Evolutionary conservation across 2,888 invertebrate genomes (phyloP).

Genomic region (Polia nebulosa): DNA sequence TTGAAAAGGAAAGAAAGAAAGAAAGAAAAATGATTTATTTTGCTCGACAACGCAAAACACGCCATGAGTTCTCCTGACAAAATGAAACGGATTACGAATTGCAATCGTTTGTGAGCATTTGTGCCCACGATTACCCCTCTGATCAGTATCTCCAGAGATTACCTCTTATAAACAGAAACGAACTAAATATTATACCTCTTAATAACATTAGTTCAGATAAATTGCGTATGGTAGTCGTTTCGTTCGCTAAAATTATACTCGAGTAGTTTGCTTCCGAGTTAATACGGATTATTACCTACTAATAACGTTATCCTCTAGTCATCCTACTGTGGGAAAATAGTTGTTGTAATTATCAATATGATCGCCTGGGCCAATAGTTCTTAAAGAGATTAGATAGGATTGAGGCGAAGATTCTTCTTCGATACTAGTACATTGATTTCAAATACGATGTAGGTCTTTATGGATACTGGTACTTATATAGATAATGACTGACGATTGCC

Average conservation of each 20-base stretch:
- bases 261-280: not conserved
- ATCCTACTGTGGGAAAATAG: not conserved
- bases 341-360: conserved; percentile 4
- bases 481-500: too few species aligned
- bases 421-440: not conserved
- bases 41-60: too few species aligned
- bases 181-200: not conserved
- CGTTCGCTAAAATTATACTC: too few species aligned
- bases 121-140: too few species aligned
- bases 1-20: too few species aligned
- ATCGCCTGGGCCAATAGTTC: not conserved
- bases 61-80: too few species aligned
- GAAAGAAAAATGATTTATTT: too few species aligned
- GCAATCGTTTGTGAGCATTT: too few species aligned
- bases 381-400: not conserved
- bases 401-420: not conserved
- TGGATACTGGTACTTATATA: not conserved
- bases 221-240: too few species aligned
- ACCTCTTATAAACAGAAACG: too few species aligned
- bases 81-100: too few species aligned
- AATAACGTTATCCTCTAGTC: not conserved
- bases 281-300: conserved; percentile 17
- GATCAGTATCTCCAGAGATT: too few species aligned
- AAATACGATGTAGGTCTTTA: not conserved
- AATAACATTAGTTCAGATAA: not conserved